Percentiles rank a stretch among this genome's conserved stretches.
phyloP scores from a whole-genome alignment of 2,888 invertebrate genomes.

The Geophilus truncorum region DNA sequence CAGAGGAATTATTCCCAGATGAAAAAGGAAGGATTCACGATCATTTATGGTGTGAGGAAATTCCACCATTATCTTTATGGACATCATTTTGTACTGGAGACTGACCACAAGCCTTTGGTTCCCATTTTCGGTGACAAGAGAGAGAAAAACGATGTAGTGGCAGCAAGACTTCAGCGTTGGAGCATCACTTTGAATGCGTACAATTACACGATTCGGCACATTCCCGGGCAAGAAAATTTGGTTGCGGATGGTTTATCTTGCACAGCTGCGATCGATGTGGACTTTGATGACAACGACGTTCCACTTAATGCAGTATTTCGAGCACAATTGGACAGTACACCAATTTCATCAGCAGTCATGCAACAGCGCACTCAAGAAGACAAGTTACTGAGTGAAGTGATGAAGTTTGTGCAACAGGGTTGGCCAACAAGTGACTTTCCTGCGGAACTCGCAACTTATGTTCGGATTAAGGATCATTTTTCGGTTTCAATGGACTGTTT shows the following conservation, averaged over 20 bases:
- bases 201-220: background rate
- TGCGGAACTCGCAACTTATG: too few relatives aligned
- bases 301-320: background rate
- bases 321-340: background rate
- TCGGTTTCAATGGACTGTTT: too few relatives aligned
- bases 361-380: too few relatives aligned
- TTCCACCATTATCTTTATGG: constrained; percentile 28
- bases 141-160: background rate
- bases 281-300: background rate
- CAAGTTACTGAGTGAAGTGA: background rate
- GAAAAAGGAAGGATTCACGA: background rate
- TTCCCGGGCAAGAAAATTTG: background rate
- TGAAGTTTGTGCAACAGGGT: background rate
- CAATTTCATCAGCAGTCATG: too few relatives aligned
- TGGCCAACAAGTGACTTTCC: background rate
- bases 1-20: constrained; percentile 28
- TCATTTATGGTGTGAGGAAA: background rate
- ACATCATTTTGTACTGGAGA: constrained; percentile 14
- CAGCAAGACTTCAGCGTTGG: constrained; percentile 23
- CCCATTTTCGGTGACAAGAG: background rate
- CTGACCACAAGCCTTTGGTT: constrained; percentile 25
- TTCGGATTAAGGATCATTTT: too few relatives aligned
- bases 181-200: background rate
- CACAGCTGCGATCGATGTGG: background rate
- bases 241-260: background rate